Evolutionary conservation across 2,888 invertebrate genomes (phyloP).

Genomic region (Phengaris arion): DNA sequence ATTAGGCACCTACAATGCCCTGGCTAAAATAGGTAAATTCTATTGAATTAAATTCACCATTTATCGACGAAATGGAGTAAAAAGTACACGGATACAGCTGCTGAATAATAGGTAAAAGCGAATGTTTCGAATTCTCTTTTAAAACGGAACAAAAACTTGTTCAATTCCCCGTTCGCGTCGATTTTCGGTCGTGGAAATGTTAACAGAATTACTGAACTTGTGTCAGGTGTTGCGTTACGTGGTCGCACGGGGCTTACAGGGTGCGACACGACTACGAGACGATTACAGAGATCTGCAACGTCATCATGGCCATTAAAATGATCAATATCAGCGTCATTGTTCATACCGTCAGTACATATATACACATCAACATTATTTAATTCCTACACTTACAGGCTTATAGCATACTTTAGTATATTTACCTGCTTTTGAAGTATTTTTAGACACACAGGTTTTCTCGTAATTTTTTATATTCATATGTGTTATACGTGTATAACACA

Average conservation of each 20-base stretch:
- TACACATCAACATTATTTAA: too few relatives aligned
- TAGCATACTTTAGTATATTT: too few relatives aligned
- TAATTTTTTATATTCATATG: too few relatives aligned
- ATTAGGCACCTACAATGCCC: background rate
- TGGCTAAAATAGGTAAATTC: background rate
- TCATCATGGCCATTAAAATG: too few relatives aligned
- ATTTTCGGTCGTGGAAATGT: conserved; percentile 37
- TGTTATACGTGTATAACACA: too few relatives aligned
- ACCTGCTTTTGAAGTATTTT: too few relatives aligned
- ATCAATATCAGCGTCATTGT: too few relatives aligned
- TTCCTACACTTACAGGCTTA: too few relatives aligned
- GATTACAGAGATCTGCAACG: background rate
- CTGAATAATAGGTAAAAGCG: conserved; percentile 24
- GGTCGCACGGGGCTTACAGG: background rate
- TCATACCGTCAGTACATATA: too few relatives aligned
- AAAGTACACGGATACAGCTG: conserved; percentile 17
- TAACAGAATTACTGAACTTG: conserved; percentile 45
- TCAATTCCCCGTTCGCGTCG: conserved; percentile 33
- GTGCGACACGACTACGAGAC: background rate
- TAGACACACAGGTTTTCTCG: too few relatives aligned
- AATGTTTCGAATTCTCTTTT: conserved; percentile 31
- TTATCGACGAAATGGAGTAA: conserved; percentile 5
- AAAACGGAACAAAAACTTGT: conserved; percentile 30
- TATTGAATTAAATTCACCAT: conserved; percentile 1
- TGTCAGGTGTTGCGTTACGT: conserved; percentile 36